A percentile compares a stretch with the other conserved stretches of the same genome.
Conservation (phyloP, 2,888 invertebrate genomes). For the Sycophila texana region DNA sequence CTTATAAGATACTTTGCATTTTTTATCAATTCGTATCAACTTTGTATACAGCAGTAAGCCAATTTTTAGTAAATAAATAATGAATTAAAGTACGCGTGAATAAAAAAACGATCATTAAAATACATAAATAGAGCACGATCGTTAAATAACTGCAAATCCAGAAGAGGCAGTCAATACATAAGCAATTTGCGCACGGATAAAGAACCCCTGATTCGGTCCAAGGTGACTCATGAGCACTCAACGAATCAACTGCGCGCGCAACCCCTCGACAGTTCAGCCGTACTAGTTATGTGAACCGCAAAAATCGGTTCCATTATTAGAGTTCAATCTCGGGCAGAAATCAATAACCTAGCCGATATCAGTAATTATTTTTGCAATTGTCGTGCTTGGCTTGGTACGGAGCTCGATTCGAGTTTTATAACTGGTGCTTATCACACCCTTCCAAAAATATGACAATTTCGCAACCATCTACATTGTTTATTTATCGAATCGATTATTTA, state of each 20-base stretch:
- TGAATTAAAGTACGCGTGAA: too few species aligned
- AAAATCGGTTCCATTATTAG: slow-evolving; percentile 70
- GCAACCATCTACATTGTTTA: not conserved
- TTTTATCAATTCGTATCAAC: not conserved
- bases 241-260: slow-evolving; percentile 69
- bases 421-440: slow-evolving; percentile 16
- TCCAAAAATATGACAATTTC: not conserved
- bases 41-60: too few species aligned
- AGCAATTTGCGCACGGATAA: slow-evolving; percentile 30
- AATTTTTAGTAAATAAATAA: too few species aligned
- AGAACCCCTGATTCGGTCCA: slow-evolving; percentile 65
- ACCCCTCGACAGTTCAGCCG: slow-evolving; percentile 69
- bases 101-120: not conserved
- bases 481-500: not conserved
- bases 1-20: not conserved
- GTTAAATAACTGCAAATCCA: too few species aligned
- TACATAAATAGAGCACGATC: too few species aligned
- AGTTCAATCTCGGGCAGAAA: slow-evolving; percentile 65
- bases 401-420: slow-evolving; percentile 33
- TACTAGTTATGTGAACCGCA: slow-evolving; percentile 71
- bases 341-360: slow-evolving; percentile 65
- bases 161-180: not conserved
- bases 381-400: slow-evolving; percentile 30
- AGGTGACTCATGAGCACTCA: slow-evolving; percentile 71
- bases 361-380: slow-evolving; percentile 61